These are phyloP conservation scores for Hippocampus abdominalis DNA, from an alignment of 2,113 vertebrate genomes.

Conservation along the genomic window DNA sequence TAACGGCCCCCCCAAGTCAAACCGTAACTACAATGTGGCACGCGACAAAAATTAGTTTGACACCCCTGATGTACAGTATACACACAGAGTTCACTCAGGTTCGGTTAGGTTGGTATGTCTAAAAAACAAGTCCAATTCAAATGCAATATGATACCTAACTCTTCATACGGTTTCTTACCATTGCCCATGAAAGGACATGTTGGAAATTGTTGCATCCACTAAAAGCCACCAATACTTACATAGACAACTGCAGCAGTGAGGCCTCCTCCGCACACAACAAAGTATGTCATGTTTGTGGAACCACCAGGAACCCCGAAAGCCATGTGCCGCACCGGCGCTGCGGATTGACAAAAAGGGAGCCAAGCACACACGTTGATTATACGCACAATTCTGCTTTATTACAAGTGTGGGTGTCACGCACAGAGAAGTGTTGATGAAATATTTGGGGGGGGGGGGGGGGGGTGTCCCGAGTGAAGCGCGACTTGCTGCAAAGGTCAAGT, in stretches of 20 bases:
- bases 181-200: not conserved
- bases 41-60: no score
- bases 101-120: not conserved
- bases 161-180: not conserved
- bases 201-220: not conserved
- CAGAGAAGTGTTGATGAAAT: not conserved
- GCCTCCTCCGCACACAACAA: conserved; percentile 80
- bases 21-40: no score
- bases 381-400: not conserved
- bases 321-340: conserved; percentile 78
- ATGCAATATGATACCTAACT: not conserved
- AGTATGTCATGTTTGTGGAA: conserved; percentile 74
- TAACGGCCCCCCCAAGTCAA: no score
- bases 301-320: conserved; percentile 78
- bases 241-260: conserved; percentile 81
- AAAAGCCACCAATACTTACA: conserved; percentile 71
- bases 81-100: not conserved
- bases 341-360: conserved; percentile 24
- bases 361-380: not conserved
- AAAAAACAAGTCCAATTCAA: not conserved
- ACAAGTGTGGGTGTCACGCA: not conserved
- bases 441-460: not conserved
- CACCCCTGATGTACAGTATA: not conserved
- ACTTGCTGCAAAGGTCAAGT: not conserved
- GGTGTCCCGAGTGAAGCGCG: not conserved